Conservation (phyloP, 2,888 invertebrate genomes). For the Cephus pygmeus region DNA sequence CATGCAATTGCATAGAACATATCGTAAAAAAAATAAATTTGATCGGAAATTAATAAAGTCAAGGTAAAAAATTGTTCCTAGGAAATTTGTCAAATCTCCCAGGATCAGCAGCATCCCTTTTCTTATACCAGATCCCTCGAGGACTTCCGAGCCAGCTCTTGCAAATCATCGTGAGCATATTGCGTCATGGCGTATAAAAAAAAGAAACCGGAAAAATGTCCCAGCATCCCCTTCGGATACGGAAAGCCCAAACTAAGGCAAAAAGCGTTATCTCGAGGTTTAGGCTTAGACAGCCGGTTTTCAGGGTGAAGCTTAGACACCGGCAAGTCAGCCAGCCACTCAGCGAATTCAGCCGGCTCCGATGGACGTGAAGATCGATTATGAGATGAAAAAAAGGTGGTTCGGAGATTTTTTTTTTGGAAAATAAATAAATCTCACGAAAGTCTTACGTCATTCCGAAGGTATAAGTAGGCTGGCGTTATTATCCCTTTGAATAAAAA, state of each 20-base stretch:
- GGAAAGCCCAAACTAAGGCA: neutral
- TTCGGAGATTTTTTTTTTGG: neutral
- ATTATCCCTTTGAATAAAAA: conserved; percentile 8
- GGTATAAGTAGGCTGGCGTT: neutral
- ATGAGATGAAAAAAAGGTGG: conserved; percentile 9
- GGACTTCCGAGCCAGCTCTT: neutral
- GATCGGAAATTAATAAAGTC: neutral
- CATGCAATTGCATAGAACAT: neutral
- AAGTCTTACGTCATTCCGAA: conserved; percentile 10
- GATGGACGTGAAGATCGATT: conserved; percentile 14
- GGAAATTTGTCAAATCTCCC: neutral
- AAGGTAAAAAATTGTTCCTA: neutral
- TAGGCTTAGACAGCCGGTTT: neutral
- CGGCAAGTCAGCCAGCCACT: neutral
- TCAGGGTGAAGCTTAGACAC: neutral
- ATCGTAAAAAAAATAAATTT: neutral
- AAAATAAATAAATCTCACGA: conserved; percentile 20
- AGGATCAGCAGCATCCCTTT: neutral
- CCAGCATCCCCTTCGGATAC: neutral
- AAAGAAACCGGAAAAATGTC: neutral
- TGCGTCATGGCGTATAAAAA: neutral
- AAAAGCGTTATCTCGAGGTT: neutral
- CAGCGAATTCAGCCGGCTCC: neutral
- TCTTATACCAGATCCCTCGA: neutral
- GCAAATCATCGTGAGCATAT: neutral